These are phyloP conservation scores for Drosophila dives DNA, from an alignment of 2,888 invertebrate species.

Conservation along the genomic window DNA sequence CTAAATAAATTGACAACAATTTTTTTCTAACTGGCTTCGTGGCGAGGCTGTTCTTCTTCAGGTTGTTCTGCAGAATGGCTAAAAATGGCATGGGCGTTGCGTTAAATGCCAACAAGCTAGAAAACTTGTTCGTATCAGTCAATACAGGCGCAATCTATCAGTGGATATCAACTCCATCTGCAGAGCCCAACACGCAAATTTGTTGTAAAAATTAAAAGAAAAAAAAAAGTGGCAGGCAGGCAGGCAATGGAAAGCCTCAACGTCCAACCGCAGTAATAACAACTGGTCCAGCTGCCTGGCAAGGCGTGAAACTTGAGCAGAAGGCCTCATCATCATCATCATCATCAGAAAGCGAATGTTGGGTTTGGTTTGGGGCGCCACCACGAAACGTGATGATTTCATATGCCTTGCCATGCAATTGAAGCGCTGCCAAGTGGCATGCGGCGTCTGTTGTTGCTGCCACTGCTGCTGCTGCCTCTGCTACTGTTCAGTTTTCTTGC, in stretches of 20 bases:
- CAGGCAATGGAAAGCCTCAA: slow-evolving; percentile 44
- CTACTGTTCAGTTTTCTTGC: slow-evolving; percentile 28
- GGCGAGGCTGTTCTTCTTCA: not conserved
- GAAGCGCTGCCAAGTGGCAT: slow-evolving; percentile 56
- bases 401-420: slow-evolving; percentile 56
- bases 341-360: slow-evolving; percentile 22
- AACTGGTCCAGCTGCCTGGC: slow-evolving; percentile 61
- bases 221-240: not conserved
- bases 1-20: slow-evolving; percentile 3
- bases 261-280: slow-evolving; percentile 36
- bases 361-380: slow-evolving; percentile 59
- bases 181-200: slow-evolving; percentile 54
- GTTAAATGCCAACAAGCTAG: slow-evolving; percentile 32
- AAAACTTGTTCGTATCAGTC: slow-evolving; percentile 51
- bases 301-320: slow-evolving; percentile 66
- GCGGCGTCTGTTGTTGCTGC: slow-evolving; percentile 30
- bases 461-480: not conserved
- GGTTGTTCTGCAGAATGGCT: slow-evolving; percentile 4
- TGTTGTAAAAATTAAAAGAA: slow-evolving; percentile 32
- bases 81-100: slow-evolving; percentile 35
- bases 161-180: slow-evolving; percentile 20
- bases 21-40: not conserved
- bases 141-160: slow-evolving; percentile 41
- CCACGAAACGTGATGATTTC: slow-evolving; percentile 70
- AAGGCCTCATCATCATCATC: slow-evolving; percentile 32